phyloP scores from a whole-genome alignment of 2,888 invertebrate genomes.

The Ypsolopha sequella region DNA sequence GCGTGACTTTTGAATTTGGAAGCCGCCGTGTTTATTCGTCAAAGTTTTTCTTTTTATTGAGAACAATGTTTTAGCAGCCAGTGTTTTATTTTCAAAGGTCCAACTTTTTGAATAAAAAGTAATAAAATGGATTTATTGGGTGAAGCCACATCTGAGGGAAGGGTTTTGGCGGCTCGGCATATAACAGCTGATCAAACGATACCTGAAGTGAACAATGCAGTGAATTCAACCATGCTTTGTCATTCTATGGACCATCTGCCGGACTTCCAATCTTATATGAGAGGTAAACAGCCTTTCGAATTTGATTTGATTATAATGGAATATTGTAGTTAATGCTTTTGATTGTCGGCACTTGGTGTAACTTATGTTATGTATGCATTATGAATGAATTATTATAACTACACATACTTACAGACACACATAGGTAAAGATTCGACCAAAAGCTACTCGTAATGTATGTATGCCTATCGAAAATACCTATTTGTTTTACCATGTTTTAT shows the following conservation, averaged over 20 bases:
- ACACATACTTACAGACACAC: too few species aligned
- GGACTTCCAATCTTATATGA: slow-evolving; percentile 43
- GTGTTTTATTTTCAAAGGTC: neutral
- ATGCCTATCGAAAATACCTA: too few species aligned
- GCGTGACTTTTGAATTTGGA: slow-evolving; percentile 9
- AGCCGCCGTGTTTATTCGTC: neutral
- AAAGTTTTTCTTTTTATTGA: too few species aligned
- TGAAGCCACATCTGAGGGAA: slow-evolving; percentile 28
- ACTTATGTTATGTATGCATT: too few species aligned
- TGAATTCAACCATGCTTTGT: slow-evolving; percentile 51
- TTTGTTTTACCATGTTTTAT: too few species aligned
- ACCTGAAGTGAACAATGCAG: slow-evolving; percentile 30
- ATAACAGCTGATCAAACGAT: slow-evolving; percentile 36
- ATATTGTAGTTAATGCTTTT: neutral
- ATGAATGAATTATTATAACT: too few species aligned
- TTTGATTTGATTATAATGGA: neutral
- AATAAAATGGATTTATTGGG: slow-evolving; percentile 40
- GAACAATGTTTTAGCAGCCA: neutral
- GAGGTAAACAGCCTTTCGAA: slow-evolving; percentile 33
- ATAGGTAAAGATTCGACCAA: too few species aligned
- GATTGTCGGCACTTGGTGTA: too few species aligned
- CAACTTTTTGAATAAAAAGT: too few species aligned
- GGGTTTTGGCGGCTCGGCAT: slow-evolving; percentile 38
- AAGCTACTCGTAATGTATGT: too few species aligned
- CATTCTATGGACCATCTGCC: slow-evolving; percentile 46